Conservation (phyloP, 1,140 invertebrate species). For the Drosophila orena region DNA sequence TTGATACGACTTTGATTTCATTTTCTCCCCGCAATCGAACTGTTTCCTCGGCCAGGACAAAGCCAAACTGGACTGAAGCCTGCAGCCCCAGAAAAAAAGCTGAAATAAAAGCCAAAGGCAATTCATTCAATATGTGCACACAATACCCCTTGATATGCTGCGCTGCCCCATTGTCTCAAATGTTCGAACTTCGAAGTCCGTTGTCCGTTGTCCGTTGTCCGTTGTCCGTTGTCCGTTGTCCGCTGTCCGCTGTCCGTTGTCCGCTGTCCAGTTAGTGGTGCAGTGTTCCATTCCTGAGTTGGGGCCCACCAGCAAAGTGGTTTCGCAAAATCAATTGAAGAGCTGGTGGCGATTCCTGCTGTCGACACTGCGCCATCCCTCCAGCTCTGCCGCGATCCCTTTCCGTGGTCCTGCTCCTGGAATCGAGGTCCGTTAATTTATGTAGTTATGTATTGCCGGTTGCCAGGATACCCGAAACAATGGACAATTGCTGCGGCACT, state of each 20-base stretch:
- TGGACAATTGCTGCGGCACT: constrained; percentile 45
- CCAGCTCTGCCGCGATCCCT: not conserved
- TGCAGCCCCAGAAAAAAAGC: constrained; percentile 14
- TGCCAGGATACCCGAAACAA: constrained; percentile 53
- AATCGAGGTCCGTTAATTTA: constrained; percentile 65
- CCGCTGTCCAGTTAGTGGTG: constrained; percentile 2
- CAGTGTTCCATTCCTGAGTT: constrained; percentile 31
- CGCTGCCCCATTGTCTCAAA: constrained; percentile 64
- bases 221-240: not conserved
- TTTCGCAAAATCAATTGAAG: constrained; percentile 74
- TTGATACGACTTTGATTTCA: constrained; percentile 66
- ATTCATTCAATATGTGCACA: constrained; percentile 74
- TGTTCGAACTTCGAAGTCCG: constrained; percentile 29
- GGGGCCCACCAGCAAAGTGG: constrained; percentile 68
- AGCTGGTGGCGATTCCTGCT: constrained; percentile 78
- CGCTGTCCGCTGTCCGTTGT: not conserved
- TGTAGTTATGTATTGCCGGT: constrained; percentile 64
- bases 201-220: not conserved
- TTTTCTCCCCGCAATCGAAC: constrained; percentile 25
- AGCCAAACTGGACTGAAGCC: constrained; percentile 34
- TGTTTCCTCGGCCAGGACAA: constrained; percentile 43
- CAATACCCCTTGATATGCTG: constrained; percentile 58
- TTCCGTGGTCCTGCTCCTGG: not conserved
- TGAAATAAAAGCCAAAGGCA: constrained; percentile 51
- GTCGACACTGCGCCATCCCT: constrained; percentile 62